These are phyloP conservation scores for Torymus tubicola DNA, from an alignment of 2,888 invertebrate species.

Conservation along the genomic window DNA sequence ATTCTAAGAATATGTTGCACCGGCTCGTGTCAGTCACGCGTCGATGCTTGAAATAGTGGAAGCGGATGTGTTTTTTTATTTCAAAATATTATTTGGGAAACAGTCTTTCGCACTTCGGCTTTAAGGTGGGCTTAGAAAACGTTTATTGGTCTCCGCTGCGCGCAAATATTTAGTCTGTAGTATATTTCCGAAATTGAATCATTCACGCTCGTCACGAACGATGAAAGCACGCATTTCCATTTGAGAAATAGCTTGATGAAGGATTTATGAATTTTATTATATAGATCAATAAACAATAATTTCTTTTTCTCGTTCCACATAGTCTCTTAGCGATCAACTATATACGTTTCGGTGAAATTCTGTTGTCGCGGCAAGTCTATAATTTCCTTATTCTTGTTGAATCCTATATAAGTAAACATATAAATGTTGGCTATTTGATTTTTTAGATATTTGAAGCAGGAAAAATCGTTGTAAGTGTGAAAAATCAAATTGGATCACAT, in stretches of 20 bases:
- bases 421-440: no score
- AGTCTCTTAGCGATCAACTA: no score
- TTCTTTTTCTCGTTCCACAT: no score
- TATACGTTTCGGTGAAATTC: no score
- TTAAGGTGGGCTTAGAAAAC: conserved; percentile 21
- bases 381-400: no score
- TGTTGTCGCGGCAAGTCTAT: no score
- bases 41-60: conserved; percentile 36
- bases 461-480: no score
- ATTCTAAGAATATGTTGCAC: conserved; percentile 12
- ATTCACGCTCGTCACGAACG: conserved; percentile 4
- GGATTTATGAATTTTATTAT: not conserved
- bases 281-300: no score
- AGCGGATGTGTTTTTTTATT: conserved; percentile 27
- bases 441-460: no score
- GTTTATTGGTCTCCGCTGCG: conserved; percentile 29
- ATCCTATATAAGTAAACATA: no score
- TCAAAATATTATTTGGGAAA: conserved; percentile 29
- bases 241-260: not conserved
- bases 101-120: not conserved
- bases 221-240: conserved; percentile 12
- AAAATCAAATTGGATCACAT: no score
- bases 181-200: conserved; percentile 44
- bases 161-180: conserved; percentile 47
- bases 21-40: conserved; percentile 20